Base-by-base conservation (phyloP, 2,113 vertebrate genomes). In the Nyctereutes procyonoides region DNA sequence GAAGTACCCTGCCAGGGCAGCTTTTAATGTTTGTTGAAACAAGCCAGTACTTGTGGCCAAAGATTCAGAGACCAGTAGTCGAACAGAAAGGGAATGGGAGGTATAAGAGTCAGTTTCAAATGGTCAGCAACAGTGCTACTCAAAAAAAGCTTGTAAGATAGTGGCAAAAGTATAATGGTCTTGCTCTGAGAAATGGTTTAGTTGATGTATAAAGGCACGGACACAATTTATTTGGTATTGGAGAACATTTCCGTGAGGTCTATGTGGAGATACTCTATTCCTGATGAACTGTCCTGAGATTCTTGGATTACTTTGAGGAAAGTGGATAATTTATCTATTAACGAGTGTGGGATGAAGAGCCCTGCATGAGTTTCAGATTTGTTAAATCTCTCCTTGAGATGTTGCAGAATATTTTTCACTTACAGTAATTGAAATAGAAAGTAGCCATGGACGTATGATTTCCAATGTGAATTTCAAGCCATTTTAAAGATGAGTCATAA, bases 131-230 rank as follows among this genome's bases (percentile, higher is more conserved):
- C 24, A 3, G 5, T 5, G 38, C n/a, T n/a, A 0, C 20, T 17
- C 13, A 0, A 20, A 28, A 28, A 14, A 9, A 16, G 2, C 2
- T 3, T 8, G 13, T 22, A 2, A 13, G 11, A 17, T 0, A 8
- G 3, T 24, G 79, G 9, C 35, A 32, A 12, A 8, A 20, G 12
- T 22, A 19, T 20, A 0, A 1, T 2, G 3, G 0, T 62, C 17
- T 12, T 24, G 3, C 16, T 28, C 14, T 19, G 35, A n/a, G 26
- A 12, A 51, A 3, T 35, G 20, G 8, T 20, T 56, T 65, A 0
- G 13, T 11, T 30, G 69, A 19, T 10, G 7, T 8, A 0, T 2
- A 12, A 65, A 83, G 55, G 8, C 8, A 16, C 1, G 22, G 26
- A 20, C 6, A 53, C 20, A 28, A 1, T n/a, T 12, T 0, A 2